Conservation (phyloP, 2,797 vertebrate species). For the Rousettus madagascariensis region DNA sequence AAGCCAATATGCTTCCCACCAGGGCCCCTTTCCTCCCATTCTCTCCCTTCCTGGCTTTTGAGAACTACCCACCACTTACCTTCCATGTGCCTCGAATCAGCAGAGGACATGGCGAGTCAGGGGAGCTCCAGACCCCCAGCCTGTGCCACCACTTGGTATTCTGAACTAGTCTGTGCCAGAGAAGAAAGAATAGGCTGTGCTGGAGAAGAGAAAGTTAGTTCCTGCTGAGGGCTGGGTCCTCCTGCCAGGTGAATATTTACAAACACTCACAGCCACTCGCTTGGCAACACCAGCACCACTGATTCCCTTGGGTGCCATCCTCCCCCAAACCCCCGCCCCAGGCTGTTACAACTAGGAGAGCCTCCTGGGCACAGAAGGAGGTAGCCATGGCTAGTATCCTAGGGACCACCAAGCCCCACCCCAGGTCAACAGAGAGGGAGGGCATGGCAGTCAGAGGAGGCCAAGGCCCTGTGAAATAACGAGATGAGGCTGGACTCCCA, state of each 20-base stretch:
- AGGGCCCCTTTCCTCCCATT: neutral
- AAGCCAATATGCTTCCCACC: neutral
- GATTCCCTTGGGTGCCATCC: slow-evolving; percentile 19
- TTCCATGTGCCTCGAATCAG: neutral
- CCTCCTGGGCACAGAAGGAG: neutral
- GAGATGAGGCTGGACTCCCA: neutral
- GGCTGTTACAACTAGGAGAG: neutral
- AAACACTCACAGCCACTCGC: slow-evolving; percentile 49
- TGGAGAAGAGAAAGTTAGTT: neutral
- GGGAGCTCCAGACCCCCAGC: neutral
- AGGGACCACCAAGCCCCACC: neutral
- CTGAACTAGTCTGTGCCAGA: neutral
- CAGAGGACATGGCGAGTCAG: neutral
- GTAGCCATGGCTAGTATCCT: neutral
- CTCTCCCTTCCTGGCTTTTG: neutral
- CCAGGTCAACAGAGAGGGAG: neutral
- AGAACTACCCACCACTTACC: neutral
- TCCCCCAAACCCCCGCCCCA: neutral
- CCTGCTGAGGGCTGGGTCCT: neutral
- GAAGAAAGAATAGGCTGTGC: neutral
- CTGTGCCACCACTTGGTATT: neutral
- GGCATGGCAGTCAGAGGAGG: neutral
- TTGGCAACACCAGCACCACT: slow-evolving; percentile 57
- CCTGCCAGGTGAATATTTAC: slow-evolving; percentile 60
- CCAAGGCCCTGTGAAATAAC: slow-evolving; percentile 11